Evolutionary conservation across 2,797 vertebrate species (phyloP).

Genomic region (Schizothorax lantsangensis): DNA sequence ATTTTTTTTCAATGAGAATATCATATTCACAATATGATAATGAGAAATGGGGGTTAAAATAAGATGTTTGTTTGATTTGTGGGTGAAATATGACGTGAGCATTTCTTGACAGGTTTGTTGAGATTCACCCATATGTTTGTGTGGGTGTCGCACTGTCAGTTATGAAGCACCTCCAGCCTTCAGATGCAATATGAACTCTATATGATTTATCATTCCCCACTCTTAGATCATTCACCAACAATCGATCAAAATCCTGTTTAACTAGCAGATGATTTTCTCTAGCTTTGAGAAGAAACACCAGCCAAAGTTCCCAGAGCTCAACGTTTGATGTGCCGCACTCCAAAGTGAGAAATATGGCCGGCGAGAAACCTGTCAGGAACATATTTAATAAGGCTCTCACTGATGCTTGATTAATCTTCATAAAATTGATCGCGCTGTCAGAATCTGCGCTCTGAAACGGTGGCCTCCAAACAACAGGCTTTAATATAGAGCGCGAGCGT

Average conservation of each 20-base stretch:
- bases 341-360: slow-evolving; percentile 45
- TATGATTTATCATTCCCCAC: slow-evolving; percentile 48
- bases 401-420: slow-evolving; percentile 53
- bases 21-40: neutral
- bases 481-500: neutral
- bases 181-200: slow-evolving; percentile 46
- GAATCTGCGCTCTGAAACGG: slow-evolving; percentile 4
- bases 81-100: neutral
- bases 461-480: slow-evolving; percentile 24
- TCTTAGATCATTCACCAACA: slow-evolving; percentile 39
- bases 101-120: neutral
- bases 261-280: slow-evolving; percentile 50
- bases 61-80: neutral
- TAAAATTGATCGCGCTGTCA: slow-evolving; percentile 53
- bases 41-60: neutral
- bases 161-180: slow-evolving; percentile 44
- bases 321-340: neutral
- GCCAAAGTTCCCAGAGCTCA: slow-evolving; percentile 15
- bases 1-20: too few relatives aligned
- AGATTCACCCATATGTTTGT: neutral
- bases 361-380: slow-evolving; percentile 34
- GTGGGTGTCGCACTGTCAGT: slow-evolving; percentile 17
- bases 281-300: neutral
- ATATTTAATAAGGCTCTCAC: slow-evolving; percentile 39
- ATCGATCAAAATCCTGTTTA: slow-evolving; percentile 61